A percentile compares a stretch with the other conserved stretches of the same genome.
These are phyloP conservation scores for Rotaria macrura DNA, from an alignment of 2,888 invertebrate genomes.

Conservation along the genomic window DNA sequence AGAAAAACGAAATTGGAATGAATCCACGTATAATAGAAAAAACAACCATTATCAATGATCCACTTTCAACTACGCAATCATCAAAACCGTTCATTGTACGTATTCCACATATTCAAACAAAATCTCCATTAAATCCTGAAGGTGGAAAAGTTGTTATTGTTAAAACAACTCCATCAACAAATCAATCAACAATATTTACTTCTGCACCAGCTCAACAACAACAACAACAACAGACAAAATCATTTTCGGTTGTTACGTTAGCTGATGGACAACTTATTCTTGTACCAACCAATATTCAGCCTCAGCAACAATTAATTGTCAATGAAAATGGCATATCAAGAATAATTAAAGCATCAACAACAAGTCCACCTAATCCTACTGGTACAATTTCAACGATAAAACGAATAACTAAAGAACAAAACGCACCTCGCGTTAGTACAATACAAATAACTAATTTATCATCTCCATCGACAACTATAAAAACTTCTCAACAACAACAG, in stretches of 20 bases:
- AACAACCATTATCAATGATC: background rate
- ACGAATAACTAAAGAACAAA: background rate
- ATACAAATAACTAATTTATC: background rate
- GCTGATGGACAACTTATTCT: background rate
- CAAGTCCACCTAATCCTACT: conserved; percentile 12
- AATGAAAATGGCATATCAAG: conserved; percentile 14
- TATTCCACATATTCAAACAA: conserved; percentile 18
- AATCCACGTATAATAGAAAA: background rate
- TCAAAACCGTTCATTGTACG: background rate
- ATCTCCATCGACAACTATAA: background rate
- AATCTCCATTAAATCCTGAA: background rate
- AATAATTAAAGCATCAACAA: background rate
- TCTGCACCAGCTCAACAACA: background rate
- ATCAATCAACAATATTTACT: background rate
- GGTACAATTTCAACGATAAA: background rate
- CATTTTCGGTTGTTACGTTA: conserved; percentile 1
- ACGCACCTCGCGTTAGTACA: background rate
- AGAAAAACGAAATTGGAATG: background rate
- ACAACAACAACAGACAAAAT: background rate
- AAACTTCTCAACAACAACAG: background rate
- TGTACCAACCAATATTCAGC: background rate
- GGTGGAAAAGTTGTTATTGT: conserved; percentile 10
- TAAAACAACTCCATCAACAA: background rate
- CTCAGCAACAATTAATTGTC: background rate
- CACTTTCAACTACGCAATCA: background rate